Evolutionary conservation across 1,140 invertebrate genomes (phyloP).

Genomic region (Cydia amplana): DNA sequence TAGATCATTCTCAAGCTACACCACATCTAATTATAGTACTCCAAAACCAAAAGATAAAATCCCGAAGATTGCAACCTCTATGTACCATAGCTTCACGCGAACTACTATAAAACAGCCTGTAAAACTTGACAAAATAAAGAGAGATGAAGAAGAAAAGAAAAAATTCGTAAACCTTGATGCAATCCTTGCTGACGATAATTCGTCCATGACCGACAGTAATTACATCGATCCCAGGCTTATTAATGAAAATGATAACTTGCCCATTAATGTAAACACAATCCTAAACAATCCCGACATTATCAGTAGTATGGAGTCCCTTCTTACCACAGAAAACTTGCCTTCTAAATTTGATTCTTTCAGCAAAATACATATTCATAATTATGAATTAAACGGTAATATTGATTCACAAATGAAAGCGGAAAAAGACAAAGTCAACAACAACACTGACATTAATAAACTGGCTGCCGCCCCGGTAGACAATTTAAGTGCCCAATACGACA

Average conservation of each 20-base stretch:
- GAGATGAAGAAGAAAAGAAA: slow-evolving; percentile 60
- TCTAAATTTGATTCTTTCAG: slow-evolving; percentile 73
- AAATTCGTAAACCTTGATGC: slow-evolving; percentile 69
- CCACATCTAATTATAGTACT: slow-evolving; percentile 66
- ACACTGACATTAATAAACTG: slow-evolving; percentile 50
- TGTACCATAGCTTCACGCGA: slow-evolving; percentile 74
- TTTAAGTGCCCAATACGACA: slow-evolving; percentile 74
- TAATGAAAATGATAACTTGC: slow-evolving; percentile 75
- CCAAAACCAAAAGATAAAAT: slow-evolving; percentile 75
- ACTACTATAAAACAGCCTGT: slow-evolving; percentile 66
- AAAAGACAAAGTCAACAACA: slow-evolving; percentile 64
- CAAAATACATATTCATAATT: slow-evolving; percentile 46
- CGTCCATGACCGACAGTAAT: slow-evolving; percentile 73
- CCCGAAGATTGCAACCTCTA: slow-evolving; percentile 71
- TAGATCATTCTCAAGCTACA: slow-evolving; percentile 73
- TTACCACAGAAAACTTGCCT: slow-evolving; percentile 73
- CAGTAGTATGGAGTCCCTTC: slow-evolving; percentile 74
- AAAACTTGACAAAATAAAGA: slow-evolving; percentile 74
- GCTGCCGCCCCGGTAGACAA: slow-evolving; percentile 63
- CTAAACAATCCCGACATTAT: slow-evolving; percentile 75
- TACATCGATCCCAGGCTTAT: slow-evolving; percentile 75
- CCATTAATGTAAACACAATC: slow-evolving; percentile 73
- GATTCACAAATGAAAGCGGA: slow-evolving; percentile 38
- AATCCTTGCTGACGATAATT: slow-evolving; percentile 66
- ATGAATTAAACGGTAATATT: slow-evolving; percentile 42